Base-by-base conservation (phyloP, 2,888 invertebrate genomes). In the Rotaria magnacalcarata region DNA sequence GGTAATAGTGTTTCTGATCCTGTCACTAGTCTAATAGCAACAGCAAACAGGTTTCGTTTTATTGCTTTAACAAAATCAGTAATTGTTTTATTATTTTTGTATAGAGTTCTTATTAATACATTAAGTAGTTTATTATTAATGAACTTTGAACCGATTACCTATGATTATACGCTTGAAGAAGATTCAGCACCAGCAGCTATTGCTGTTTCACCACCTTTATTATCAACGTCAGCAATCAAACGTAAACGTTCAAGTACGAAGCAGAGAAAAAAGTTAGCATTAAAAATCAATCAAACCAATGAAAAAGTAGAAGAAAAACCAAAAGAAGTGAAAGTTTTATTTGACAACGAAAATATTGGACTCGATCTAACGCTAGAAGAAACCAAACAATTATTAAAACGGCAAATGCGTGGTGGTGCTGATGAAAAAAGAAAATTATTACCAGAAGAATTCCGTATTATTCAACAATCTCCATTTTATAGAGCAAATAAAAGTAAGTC, bases 1-100 rank as follows among this genome's bases (percentile, higher is more conserved):
- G 91, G 91, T 50, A 91, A 91, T 88, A 90, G 90, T 87, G 89
- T 89, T 74, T 90, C 90, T 88, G 91, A 91, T 87, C 91, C 91
- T 11, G 90, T 91, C 80, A 88, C 89, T 24, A 80, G 85, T 24
- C 43, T 87, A 43, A 52, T n/a, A 10, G 75, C 47, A 41, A 80
- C 80, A 58, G 47, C 58, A 27, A 85, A 86, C 56, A 80, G 80
- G 80, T 80, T n/a, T 47, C 0, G 2, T 24, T 21, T 43, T 75
- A 0, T 21, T 27, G 14, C 14, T 60, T 27, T 34, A 21, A 1
- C 34, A 50, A 50, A 0, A 0, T 67, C 5, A 16, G 6, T 34
- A 27, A 34, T 24, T 67, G 8, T 1, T 24, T 34, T 67, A 21
- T 14, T 74, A 41, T 50, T 47, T 80, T 24, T 47, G 6, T n/a